Base-by-base conservation (phyloP, 1,140 invertebrate genomes). In the Drosophila varians region DNA sequence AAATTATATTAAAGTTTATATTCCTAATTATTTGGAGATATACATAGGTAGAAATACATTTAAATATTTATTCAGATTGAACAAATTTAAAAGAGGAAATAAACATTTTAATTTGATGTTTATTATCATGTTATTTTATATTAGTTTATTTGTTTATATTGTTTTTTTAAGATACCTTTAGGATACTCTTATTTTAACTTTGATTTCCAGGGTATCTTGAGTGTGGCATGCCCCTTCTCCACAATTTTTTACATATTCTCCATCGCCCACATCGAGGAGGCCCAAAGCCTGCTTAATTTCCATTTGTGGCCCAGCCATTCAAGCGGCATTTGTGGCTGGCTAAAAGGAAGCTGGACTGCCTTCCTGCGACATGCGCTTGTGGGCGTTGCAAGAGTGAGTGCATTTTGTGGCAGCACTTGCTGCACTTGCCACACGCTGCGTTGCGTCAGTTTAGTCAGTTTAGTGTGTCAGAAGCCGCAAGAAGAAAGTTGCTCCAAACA, bases 361-460 rank as follows among this genome's bases (percentile, higher is more conserved):
- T 25, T 38, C 26, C 23, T 8, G 47, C 5, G 14, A 12, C 34
- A 60, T 51, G 49, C n/a, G 31, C 64, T 82, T 54, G 82, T 86
- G 69, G 82, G 73, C 77, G 65, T 55, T 56, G 43, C 68, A 57
- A 43, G 77, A 56, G 34, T 56, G 69, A 49, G 54, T 47, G 14
- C 45, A 40, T 38, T 38, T 38, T 38, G 36, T 16, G 36, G 14
- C 36, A 53, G 71, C 71, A 84, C 79, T 84, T 83, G 78, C 74
- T 74, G 79, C 82, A 87, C 69, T 72, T 72, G 69, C 69, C 69
- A 73, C 69, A 73, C 66, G 68, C 40, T 70, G 40, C 76, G 77
- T 86, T 86, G 82, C 82, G 82, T 86, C 82, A 86, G 82, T 86
- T 86, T 87, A 86, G 82, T 86, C 82, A 86, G 82, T 86, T 86